Base-by-base conservation (phyloP, 2,888 invertebrate species). In the Nebria salina region DNA sequence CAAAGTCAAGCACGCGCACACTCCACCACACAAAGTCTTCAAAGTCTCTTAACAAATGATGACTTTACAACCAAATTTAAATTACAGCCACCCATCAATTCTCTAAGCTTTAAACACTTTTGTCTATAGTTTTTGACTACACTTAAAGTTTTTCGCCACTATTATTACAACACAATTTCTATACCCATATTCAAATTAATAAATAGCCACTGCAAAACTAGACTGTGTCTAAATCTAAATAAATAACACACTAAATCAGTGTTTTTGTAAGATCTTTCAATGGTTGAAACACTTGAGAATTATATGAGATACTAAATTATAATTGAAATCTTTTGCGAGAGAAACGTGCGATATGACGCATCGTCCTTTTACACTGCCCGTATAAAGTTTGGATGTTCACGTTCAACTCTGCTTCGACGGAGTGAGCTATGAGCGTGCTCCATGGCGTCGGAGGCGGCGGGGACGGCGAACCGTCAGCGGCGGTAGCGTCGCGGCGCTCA, bases 381-480 rank as follows among this genome's bases (percentile, higher is more conserved):
- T 66, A 20, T 70, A 11, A 54, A 54, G 54, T 54, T 3, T 54
- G 54, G 54, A 3, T 54, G 54, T 54, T 54, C 54, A 26, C 70
- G 70, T 70, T 34, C 34, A 25, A 70, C 75, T 84, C 79, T 84
- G 87, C 87, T 87, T 54, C 54, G 26, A 20, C 70, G 26, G 70
- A 70, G 70, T 70, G 70, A 70, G 70, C 70, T 34, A 13, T 70
- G 70, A 70, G 70, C 70, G 70, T 15, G 70, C 70, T 70, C 70
- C 25, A 34, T 85, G 87, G 87, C 87, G 87, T 87, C 84, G 82
- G 81, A 26, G 70, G 70, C 70, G 70, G 70, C 26, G 68, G 68
- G 20, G 20, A 26, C 20, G n/a, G 66, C 66, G 66, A 25, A 15
- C 11, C 13, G 8, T 70, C 25, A 26, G 70, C 70, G 70, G 70